Conservation (phyloP, 2,888 invertebrate species). For the Diplazon laetatorius region DNA sequence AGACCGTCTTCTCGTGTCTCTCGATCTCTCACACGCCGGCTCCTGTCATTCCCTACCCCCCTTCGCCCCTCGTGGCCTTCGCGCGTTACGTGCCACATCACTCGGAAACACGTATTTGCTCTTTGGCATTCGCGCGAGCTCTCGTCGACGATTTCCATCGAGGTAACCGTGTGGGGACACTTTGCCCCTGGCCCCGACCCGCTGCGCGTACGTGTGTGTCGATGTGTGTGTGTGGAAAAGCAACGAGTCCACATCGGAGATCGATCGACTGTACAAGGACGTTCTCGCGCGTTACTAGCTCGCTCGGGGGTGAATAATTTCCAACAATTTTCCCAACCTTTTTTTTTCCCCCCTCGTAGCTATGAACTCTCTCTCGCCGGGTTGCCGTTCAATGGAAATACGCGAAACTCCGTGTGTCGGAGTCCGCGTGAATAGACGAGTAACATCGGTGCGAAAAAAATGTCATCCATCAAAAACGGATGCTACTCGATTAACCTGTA, state of each 20-base stretch:
- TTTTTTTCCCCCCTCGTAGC: conserved; percentile 2
- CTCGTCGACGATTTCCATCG: conserved; percentile 50
- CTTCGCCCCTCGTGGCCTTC: too few relatives aligned
- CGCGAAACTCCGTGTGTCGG: neutral
- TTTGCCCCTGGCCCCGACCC: neutral
- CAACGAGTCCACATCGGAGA: conserved; percentile 54
- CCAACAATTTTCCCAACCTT: conserved; percentile 54
- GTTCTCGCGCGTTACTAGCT: conserved; percentile 4
- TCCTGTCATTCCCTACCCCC: conserved; percentile 20
- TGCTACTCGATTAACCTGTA: neutral
- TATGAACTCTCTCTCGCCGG: conserved; percentile 19
- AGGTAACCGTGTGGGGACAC: conserved; percentile 22
- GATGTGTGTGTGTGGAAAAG: conserved; percentile 13
- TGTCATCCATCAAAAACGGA: neutral
- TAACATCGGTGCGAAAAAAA: conserved; percentile 6
- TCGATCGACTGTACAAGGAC: conserved; percentile 58
- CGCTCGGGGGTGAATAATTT: conserved; percentile 54
- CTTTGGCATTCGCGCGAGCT: conserved; percentile 71
- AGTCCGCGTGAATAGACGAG: neutral
- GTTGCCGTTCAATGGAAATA: conserved; percentile 3
- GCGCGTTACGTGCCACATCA: conserved; percentile 67
- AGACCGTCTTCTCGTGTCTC: conserved; percentile 30
- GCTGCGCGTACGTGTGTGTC: neutral
- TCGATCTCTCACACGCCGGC: conserved; percentile 30
- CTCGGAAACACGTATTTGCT: conserved; percentile 77